These are phyloP conservation scores for Chrosomus eos DNA, from an alignment of 2,797 vertebrate species.

Conservation along the genomic window DNA sequence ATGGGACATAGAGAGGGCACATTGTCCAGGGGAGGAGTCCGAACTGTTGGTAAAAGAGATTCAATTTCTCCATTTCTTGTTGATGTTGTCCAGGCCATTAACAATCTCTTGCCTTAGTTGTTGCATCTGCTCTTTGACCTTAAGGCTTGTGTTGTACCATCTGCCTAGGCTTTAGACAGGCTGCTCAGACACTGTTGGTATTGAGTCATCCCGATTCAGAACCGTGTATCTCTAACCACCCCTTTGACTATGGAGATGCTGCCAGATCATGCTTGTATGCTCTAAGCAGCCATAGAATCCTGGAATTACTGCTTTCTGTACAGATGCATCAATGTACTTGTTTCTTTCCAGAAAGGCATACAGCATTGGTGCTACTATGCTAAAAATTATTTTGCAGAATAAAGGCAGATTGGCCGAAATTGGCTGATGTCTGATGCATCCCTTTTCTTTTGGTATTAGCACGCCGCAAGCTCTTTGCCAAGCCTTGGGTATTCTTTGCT, in stretches of 20 bases:
- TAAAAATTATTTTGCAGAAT: conserved; percentile 8
- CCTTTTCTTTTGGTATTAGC: conserved; percentile 35
- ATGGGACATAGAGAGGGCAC: not conserved
- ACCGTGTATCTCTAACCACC: not conserved
- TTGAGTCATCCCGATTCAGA: conserved; percentile 4
- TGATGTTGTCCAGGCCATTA: not conserved
- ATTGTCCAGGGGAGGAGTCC: not conserved
- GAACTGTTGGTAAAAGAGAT: not conserved
- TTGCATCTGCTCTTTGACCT: not conserved
- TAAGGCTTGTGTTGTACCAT: not conserved
- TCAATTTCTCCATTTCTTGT: not conserved
- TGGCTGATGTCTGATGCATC: conserved; percentile 16
- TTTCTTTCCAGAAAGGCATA: conserved; percentile 15
- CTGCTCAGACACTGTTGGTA: not conserved
- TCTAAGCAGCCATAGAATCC: conserved; percentile 23
- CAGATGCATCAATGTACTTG: not conserved
- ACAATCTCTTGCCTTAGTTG: not conserved
- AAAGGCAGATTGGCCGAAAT: conserved; percentile 22
- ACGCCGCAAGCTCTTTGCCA: conserved; percentile 23
- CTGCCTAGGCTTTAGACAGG: not conserved
- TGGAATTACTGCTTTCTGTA: conserved; percentile 24
- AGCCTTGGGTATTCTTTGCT: conserved; percentile 5
- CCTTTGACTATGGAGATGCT: conserved; percentile 33
- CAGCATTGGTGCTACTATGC: not conserved
- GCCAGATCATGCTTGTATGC: not conserved